Evolutionary conservation across 2,113 vertebrate species (phyloP).

Genomic region (Hymenochirus boettgeri): DNA sequence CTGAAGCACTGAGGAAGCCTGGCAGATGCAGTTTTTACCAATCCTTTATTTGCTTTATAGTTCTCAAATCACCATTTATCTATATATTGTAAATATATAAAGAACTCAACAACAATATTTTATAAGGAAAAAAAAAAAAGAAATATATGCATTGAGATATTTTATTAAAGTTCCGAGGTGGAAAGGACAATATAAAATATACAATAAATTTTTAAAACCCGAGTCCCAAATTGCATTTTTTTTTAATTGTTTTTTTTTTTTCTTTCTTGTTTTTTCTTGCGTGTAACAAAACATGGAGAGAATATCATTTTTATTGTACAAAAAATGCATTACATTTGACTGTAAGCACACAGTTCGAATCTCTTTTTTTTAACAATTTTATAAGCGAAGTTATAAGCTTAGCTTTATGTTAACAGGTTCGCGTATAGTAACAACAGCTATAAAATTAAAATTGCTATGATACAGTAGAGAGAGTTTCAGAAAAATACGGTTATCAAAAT

Average conservation of each 20-base stretch:
- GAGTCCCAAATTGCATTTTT: background rate
- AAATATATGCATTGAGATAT: too few relatives aligned
- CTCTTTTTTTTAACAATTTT: constrained; percentile 37
- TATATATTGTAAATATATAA: too few relatives aligned
- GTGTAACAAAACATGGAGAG: constrained; percentile 24
- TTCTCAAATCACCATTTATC: too few relatives aligned
- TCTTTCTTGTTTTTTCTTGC: constrained; percentile 26
- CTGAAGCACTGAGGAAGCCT: too few relatives aligned
- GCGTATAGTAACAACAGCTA: constrained; percentile 45
- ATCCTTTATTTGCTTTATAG: too few relatives aligned
- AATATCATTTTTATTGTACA: constrained; percentile 38
- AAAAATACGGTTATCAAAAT: constrained; percentile 43
- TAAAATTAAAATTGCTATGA: constrained; percentile 48
- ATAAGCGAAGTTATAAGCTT: constrained; percentile 45
- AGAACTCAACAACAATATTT: too few relatives aligned
- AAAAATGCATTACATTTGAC: constrained; percentile 44
- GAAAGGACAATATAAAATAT: too few relatives aligned
- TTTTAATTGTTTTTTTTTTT: constrained; percentile 8
- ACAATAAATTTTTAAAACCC: constrained; percentile 12
- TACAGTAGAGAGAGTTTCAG: constrained; percentile 42
- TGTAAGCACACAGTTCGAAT: constrained; percentile 32
- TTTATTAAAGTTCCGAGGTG: too few relatives aligned
- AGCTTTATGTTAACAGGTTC: constrained; percentile 45
- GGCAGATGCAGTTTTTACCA: too few relatives aligned
- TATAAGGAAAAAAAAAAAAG: too few relatives aligned